These are phyloP conservation scores for Sebastes miniatus DNA, from an alignment of 2,797 vertebrate genomes.

Conservation along the genomic window DNA sequence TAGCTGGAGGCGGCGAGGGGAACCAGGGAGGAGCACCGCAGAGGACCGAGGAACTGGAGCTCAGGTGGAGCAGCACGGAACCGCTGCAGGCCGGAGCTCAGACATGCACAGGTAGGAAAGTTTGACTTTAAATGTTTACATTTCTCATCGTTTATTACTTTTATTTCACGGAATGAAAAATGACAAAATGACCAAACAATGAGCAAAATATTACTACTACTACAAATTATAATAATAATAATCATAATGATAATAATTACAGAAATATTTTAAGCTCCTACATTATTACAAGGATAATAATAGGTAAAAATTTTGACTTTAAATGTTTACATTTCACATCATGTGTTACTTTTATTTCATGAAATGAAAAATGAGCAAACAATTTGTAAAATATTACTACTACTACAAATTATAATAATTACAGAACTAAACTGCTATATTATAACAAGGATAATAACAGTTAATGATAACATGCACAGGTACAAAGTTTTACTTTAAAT, in stretches of 20 bases:
- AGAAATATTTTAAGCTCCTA: not conserved
- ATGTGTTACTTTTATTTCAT: not conserved
- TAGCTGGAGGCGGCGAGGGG: conserved; percentile 68
- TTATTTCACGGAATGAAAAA: not conserved
- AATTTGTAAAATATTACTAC: no score
- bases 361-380: not conserved
- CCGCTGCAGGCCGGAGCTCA: conserved; percentile 62
- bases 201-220: no score
- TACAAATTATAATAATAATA: not conserved
- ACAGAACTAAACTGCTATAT: no score
- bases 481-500: no score
- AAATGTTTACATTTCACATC: not conserved
- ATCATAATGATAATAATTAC: no score
- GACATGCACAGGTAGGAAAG: conserved; percentile 65
- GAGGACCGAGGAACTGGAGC: conserved; percentile 71
- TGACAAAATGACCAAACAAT: not conserved
- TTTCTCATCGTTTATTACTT: not conserved
- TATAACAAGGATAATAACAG: no score
- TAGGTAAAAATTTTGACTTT: no score
- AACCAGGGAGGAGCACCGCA: conserved; percentile 57
- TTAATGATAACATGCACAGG: no score
- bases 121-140: not conserved
- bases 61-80: conserved; percentile 78
- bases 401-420: no score
- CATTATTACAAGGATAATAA: not conserved